Conservation (phyloP, 2,888 invertebrate genomes). For the Chymomyza fuscimana region DNA sequence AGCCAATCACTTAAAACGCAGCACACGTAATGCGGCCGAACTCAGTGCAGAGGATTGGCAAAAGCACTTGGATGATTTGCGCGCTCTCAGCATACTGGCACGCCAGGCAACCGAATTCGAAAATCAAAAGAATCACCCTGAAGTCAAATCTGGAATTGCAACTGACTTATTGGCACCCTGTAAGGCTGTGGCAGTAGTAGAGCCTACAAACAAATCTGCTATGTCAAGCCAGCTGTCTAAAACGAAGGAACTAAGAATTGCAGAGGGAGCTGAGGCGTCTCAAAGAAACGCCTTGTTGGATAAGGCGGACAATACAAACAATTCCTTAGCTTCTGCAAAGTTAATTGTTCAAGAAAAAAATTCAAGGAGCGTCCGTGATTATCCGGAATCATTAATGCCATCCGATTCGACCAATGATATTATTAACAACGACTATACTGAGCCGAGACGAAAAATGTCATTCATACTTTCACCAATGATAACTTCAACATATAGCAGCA, state of each 20-base stretch:
- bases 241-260: not conserved
- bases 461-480: not conserved
- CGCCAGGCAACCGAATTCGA: slow-evolving; percentile 79
- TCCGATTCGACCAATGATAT: not conserved
- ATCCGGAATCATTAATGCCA: not conserved
- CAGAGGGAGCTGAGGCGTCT: slow-evolving; percentile 2
- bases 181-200: slow-evolving; percentile 50
- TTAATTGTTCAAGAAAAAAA: not conserved
- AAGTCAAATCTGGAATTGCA: slow-evolving; percentile 70
- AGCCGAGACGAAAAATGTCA: not conserved
- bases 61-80: slow-evolving; percentile 77
- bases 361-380: not conserved
- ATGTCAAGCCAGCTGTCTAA: not conserved
- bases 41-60: slow-evolving; percentile 75
- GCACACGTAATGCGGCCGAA: slow-evolving; percentile 72
- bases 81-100: slow-evolving; percentile 76
- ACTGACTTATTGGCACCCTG: slow-evolving; percentile 58
- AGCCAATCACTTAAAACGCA: slow-evolving; percentile 79
- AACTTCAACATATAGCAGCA: not conserved
- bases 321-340: not conserved
- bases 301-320: not conserved
- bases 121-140: slow-evolving; percentile 75
- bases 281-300: slow-evolving; percentile 28
- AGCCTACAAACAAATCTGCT: slow-evolving; percentile 44
- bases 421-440: too few species aligned